phyloP scores from a whole-genome alignment of 2,797 vertebrate genomes.

The Ctenochaetus hawaiiensis region DNA sequence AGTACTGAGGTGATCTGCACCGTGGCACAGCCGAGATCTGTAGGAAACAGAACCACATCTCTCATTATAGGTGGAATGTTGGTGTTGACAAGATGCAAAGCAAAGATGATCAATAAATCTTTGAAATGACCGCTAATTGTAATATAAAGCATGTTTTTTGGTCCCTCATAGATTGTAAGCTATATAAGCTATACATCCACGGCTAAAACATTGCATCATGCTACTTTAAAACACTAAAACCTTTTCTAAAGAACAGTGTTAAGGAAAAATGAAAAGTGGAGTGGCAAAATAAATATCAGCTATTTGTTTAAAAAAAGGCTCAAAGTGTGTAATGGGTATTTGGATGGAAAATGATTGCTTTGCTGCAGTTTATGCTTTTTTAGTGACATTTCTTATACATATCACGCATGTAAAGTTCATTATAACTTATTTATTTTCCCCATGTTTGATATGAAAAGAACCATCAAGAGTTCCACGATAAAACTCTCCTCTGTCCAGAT shows the following conservation, averaged over 20 bases:
- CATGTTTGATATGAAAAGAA: background rate
- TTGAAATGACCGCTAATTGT: conserved; percentile 23
- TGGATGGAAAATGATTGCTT: conserved; percentile 1
- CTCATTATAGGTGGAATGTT: conserved; percentile 17
- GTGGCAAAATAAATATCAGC: background rate
- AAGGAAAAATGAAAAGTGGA: background rate
- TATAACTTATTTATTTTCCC: background rate
- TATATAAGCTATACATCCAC: conserved; percentile 17
- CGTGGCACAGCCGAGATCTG: conserved; percentile 15
- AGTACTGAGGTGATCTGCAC: conserved; percentile 36
- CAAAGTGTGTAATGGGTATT: background rate
- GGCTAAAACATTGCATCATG: background rate
- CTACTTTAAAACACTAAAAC: conserved; percentile 13
- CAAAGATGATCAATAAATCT: conserved; percentile 10
- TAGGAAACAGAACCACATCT: conserved; percentile 22
- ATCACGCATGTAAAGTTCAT: background rate
- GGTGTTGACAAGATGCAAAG: conserved; percentile 14
- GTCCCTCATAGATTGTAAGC: background rate
- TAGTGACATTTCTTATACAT: no score
- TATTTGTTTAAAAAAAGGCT: background rate
- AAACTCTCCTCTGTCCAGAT: no score
- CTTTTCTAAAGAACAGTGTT: background rate
- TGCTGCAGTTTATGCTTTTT: no score
- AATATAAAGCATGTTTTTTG: background rate
- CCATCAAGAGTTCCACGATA: background rate